Percentiles rank a stretch among this genome's conserved stretches.
Evolutionary conservation across 1,140 invertebrate species (phyloP).

Genomic region (Diabrotica undecimpunctata): DNA sequence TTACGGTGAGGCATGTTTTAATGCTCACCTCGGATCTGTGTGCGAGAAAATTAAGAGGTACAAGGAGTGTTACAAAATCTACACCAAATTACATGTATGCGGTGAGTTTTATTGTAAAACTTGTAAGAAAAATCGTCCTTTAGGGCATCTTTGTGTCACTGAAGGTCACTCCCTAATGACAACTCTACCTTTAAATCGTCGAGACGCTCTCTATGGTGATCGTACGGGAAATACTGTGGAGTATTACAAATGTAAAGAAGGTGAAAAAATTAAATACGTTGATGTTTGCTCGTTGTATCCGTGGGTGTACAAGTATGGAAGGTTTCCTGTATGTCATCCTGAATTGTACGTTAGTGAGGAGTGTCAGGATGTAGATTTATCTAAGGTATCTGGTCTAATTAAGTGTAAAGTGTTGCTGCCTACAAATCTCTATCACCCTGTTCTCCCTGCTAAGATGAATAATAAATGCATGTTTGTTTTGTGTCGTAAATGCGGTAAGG

Average conservation of each 20-base stretch:
- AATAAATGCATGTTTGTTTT: slow-evolving; percentile 41
- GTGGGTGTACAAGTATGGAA: slow-evolving; percentile 36
- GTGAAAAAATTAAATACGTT: slow-evolving; percentile 44
- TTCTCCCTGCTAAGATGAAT: slow-evolving; percentile 36
- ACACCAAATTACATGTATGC: too few relatives aligned
- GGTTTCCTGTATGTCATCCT: slow-evolving; percentile 45
- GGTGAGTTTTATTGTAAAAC: too few relatives aligned
- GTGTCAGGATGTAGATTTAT: slow-evolving; percentile 11
- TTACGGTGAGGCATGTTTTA: too few relatives aligned
- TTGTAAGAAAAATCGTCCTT: too few relatives aligned
- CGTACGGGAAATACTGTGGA: slow-evolving; percentile 39
- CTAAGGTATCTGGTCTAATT: slow-evolving; percentile 32
- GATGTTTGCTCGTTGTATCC: slow-evolving; percentile 47
- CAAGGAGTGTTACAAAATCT: too few relatives aligned
- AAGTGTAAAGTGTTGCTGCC: slow-evolving; percentile 43
- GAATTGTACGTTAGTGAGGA: slow-evolving; percentile 21
- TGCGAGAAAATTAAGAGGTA: too few relatives aligned
- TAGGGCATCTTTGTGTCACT: too few relatives aligned
- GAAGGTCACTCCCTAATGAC: not conserved
- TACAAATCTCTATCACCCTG: slow-evolving; percentile 38
- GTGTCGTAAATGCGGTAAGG: slow-evolving; percentile 34
- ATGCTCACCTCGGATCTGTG: too few relatives aligned
- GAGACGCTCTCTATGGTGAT: slow-evolving; percentile 38
- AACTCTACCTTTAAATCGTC: not conserved
- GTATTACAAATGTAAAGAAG: slow-evolving; percentile 31